Percentiles rank a stretch among this genome's conserved stretches.
Conservation (phyloP, 1,140 invertebrate genomes). For the Centruroides vittatus region DNA sequence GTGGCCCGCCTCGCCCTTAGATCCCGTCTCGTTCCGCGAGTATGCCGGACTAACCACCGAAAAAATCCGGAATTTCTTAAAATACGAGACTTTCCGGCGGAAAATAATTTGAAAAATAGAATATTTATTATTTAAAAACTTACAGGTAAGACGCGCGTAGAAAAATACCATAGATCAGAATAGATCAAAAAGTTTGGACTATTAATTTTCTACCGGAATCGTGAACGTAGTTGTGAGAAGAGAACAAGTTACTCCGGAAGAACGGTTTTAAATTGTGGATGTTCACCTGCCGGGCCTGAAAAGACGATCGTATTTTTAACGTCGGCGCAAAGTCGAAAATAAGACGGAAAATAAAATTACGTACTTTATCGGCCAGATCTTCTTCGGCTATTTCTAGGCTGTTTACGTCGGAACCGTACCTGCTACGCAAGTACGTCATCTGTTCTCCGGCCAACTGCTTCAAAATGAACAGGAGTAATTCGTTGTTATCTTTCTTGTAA, state of each 20-base stretch:
- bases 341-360: constrained; percentile 25
- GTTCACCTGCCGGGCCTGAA: constrained; percentile 66
- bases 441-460: constrained; percentile 87
- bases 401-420: constrained; percentile 47
- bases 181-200: neutral
- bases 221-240: neutral
- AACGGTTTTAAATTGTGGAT: constrained; percentile 78
- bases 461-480: constrained; percentile 87
- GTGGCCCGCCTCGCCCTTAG: too few relatives aligned
- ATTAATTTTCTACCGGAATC: neutral
- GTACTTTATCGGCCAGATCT: constrained; percentile 66
- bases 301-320: constrained; percentile 13
- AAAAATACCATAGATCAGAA: too few relatives aligned
- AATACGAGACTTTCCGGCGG: too few relatives aligned
- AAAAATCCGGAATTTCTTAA: too few relatives aligned
- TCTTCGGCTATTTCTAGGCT: constrained; percentile 76
- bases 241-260: constrained; percentile 83
- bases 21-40: too few relatives aligned
- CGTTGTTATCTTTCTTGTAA: constrained; percentile 91
- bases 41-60: too few relatives aligned
- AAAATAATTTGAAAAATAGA: too few relatives aligned
- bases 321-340: constrained; percentile 11
- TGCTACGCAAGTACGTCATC: constrained; percentile 65
- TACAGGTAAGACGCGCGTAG: too few relatives aligned
- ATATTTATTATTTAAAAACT: too few relatives aligned